These are phyloP conservation scores for Eupithecia subumbrata DNA, from an alignment of 2,888 invertebrate genomes.

Conservation along the genomic window DNA sequence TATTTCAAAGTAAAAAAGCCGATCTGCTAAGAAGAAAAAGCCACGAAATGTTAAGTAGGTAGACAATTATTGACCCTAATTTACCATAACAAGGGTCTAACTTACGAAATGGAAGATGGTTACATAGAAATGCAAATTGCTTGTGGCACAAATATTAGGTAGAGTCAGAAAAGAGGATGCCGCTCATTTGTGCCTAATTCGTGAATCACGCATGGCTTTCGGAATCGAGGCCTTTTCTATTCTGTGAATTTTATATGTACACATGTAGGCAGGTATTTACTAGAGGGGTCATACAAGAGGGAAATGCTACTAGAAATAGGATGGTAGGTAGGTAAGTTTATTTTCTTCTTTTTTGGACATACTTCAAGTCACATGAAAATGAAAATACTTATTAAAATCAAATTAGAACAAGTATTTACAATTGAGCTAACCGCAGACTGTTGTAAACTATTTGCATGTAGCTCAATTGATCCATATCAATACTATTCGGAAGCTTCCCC, in stretches of 20 bases:
- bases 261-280: background rate
- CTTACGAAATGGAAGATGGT: slow-evolving; percentile 30
- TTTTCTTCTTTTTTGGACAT: background rate
- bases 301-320: background rate
- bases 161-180: slow-evolving; percentile 33
- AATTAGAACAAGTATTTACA: too few relatives aligned
- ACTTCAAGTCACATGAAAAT: background rate
- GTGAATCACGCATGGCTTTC: slow-evolving; percentile 6
- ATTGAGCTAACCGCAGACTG: too few relatives aligned
- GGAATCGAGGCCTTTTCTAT: slow-evolving; percentile 6
- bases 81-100: slow-evolving; percentile 30
- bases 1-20: background rate
- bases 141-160: slow-evolving; percentile 30
- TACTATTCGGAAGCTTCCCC: too few relatives aligned
- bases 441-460: too few relatives aligned
- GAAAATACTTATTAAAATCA: background rate
- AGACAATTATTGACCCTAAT: slow-evolving; percentile 21
- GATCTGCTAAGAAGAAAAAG: background rate
- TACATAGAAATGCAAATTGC: slow-evolving; percentile 40
- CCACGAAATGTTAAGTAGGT: background rate
- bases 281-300: background rate
- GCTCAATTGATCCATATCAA: too few relatives aligned
- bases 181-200: slow-evolving; percentile 29
- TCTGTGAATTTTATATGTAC: background rate
- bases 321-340: background rate